Conservation (phyloP, 1,140 invertebrate genomes). For the Aphis craccivora region DNA sequence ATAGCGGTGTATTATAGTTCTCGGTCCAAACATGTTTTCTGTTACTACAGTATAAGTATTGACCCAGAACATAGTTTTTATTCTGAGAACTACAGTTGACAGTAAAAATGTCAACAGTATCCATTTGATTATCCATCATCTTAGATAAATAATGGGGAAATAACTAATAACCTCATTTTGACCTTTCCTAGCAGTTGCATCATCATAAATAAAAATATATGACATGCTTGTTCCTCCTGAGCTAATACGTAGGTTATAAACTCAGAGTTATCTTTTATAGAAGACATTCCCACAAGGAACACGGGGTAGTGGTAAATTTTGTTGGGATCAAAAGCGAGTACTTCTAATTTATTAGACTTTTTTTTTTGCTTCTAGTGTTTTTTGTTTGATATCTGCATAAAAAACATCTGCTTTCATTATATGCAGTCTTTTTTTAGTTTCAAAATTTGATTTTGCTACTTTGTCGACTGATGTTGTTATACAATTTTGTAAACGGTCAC, state of each 20-base stretch:
- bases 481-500: conserved; percentile 59
- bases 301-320: conserved; percentile 4
- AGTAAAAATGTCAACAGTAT: neutral
- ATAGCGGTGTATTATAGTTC: neutral
- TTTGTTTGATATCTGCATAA: neutral
- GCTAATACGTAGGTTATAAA: conserved; percentile 59
- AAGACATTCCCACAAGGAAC: conserved; percentile 30
- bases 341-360: neutral
- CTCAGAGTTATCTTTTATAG: conserved; percentile 40
- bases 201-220: conserved; percentile 46
- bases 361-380: neutral
- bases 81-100: neutral
- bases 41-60: neutral
- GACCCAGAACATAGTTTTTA: neutral
- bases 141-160: neutral
- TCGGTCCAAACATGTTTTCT: neutral
- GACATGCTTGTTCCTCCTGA: conserved; percentile 53
- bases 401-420: neutral
- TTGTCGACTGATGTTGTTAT: neutral
- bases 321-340: conserved; percentile 42
- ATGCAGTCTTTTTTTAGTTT: conserved; percentile 59
- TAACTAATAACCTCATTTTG: neutral
- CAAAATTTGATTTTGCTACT: conserved; percentile 30
- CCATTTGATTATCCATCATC: neutral
- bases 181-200: neutral